These are phyloP conservation scores for Nematostella vectensis DNA, from an alignment of 92 coral and sea anemone genomes.

Conservation along the genomic window DNA sequence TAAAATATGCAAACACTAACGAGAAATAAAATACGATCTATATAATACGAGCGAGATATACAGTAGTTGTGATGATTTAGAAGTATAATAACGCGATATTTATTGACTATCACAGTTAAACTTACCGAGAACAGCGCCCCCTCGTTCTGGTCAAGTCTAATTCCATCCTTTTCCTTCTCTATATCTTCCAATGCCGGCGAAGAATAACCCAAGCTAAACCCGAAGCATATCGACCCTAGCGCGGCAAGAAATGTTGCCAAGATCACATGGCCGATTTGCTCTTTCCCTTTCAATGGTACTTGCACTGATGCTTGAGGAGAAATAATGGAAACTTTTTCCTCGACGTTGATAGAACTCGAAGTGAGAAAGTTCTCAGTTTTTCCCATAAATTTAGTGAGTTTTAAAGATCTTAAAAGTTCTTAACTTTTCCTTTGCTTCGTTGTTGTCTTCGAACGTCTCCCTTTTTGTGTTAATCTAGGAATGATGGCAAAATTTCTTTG, in stretches of 20 bases:
- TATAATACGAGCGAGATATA: background rate
- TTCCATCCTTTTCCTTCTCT: constrained; percentile 3
- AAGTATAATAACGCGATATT: too few species aligned
- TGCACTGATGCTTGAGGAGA: background rate
- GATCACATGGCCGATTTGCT: constrained; percentile 5
- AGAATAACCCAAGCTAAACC: constrained; percentile 51
- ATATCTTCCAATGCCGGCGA: constrained; percentile 59
- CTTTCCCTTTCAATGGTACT: background rate
- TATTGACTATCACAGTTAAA: background rate
- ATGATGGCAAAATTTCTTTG: too few species aligned
- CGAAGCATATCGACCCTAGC: constrained; percentile 58
- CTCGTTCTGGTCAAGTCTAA: constrained; percentile 19
- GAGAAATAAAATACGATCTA: background rate
- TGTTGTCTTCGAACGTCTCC: too few species aligned
- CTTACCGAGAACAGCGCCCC: constrained; percentile 71
- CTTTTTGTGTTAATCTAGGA: too few species aligned
- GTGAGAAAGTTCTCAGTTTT: background rate
- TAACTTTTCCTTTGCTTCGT: too few species aligned
- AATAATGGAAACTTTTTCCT: background rate
- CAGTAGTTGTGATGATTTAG: background rate
- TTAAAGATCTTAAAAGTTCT: background rate
- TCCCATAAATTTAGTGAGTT: constrained; percentile 1
- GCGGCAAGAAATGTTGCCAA: constrained; percentile 41
- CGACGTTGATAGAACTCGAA: background rate
- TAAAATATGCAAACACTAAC: too few species aligned